Evolutionary conservation across 2,797 vertebrate species (phyloP).

Genomic region (Urophycis tenuis): DNA sequence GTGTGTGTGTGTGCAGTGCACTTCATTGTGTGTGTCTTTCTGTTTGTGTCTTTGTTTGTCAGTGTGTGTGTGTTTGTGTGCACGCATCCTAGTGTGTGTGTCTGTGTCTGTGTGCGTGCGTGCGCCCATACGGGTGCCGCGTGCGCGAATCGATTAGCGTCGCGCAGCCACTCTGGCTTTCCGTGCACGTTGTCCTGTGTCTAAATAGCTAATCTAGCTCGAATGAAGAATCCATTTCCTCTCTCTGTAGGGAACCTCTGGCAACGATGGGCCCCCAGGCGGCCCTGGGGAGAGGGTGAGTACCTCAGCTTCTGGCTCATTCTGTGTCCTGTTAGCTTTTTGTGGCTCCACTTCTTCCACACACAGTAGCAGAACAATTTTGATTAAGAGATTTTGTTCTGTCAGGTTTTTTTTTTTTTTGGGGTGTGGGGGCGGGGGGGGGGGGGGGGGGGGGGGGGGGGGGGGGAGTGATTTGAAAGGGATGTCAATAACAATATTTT

Average conservation of each 20-base stretch:
- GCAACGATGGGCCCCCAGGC: conserved; percentile 89
- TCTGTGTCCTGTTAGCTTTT: background rate
- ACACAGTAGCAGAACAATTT: background rate
- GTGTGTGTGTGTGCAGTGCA: no score
- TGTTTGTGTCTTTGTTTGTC: no score
- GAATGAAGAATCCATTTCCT: conserved; percentile 21
- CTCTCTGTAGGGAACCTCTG: conserved; percentile 83
- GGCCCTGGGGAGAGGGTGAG: conserved; percentile 94
- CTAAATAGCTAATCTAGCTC: conserved; percentile 2
- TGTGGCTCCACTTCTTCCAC: background rate
- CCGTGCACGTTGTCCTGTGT: conserved; percentile 16
- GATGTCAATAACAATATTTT: background rate
- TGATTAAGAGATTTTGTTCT: background rate
- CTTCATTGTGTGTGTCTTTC: no score
- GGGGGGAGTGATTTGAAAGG: background rate
- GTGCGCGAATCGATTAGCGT: background rate
- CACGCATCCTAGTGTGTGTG: background rate
- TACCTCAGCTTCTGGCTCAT: conserved; percentile 12
- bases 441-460: background rate
- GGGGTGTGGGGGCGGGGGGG: no score
- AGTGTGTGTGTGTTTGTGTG: no score
- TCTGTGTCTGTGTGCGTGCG: background rate
- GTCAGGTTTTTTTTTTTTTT: background rate
- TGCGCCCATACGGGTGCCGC: background rate
- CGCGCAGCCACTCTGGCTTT: background rate